A percentile compares a stretch with the other conserved stretches of the same genome.
phyloP scores from a whole-genome alignment of 2,888 invertebrate genomes.

The Drosophila paranaensis region DNA sequence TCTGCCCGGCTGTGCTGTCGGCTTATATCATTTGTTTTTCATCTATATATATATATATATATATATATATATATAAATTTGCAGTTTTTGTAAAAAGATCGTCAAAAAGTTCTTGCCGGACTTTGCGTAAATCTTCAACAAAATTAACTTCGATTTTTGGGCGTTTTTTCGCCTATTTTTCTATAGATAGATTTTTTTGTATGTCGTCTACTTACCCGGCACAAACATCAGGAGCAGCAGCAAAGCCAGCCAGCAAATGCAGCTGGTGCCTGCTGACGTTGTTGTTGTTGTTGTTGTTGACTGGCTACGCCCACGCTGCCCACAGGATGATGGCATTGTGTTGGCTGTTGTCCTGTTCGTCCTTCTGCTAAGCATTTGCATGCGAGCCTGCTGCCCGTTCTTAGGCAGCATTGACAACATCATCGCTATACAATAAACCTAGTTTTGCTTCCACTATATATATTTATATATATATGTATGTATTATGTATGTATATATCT shows the following conservation, averaged over 20 bases:
- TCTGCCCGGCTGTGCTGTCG: constrained; percentile 43
- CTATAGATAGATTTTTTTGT: constrained; percentile 12
- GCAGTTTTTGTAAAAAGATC: constrained; percentile 66
- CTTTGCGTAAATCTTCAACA: constrained; percentile 51
- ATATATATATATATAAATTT: neutral
- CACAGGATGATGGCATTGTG: constrained; percentile 29
- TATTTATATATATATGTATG: neutral
- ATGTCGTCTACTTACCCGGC: constrained; percentile 67
- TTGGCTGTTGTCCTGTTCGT: constrained; percentile 24
- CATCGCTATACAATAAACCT: constrained; percentile 29
- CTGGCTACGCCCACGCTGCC: constrained; percentile 40
- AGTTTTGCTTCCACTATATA: constrained; percentile 30
- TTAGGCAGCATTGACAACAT: constrained; percentile 54
- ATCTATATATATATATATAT: neutral
- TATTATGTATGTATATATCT: too few species aligned
- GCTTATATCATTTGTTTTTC: constrained; percentile 68
- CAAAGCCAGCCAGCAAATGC: constrained; percentile 62
- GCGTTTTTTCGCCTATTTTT: neutral
- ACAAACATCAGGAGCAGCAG: constrained; percentile 61
- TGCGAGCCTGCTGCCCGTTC: constrained; percentile 35
- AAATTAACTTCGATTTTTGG: constrained; percentile 63
- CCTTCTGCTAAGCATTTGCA: constrained; percentile 29
- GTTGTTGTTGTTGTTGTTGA: constrained; percentile 1
- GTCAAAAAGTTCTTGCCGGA: constrained; percentile 61
- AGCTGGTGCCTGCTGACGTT: constrained; percentile 24